Evolutionary conservation across 2,797 vertebrate genomes (phyloP).

Genomic region (Euphonia xanthogaster): DNA sequence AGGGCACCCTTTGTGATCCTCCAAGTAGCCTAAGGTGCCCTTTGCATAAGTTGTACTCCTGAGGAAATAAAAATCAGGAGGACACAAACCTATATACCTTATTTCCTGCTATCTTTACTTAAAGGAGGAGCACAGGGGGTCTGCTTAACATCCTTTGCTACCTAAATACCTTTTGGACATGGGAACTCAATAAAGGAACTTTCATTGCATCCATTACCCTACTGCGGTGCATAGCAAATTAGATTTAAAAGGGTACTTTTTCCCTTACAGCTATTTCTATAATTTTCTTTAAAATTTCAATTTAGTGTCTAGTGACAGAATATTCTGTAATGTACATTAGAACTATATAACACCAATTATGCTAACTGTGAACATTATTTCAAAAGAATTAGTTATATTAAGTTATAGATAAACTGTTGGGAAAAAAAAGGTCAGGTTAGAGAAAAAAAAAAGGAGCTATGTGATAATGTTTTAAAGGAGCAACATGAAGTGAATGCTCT

Average conservation of each 20-base stretch:
- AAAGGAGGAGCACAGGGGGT: constrained; percentile 78
- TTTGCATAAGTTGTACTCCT: constrained; percentile 80
- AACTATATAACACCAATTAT: constrained; percentile 90
- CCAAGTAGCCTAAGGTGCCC: constrained; percentile 81
- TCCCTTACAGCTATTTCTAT: constrained; percentile 88
- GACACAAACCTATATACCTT: constrained; percentile 85
- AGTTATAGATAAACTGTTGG: constrained; percentile 80
- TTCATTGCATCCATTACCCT: constrained; percentile 90
- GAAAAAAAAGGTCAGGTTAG: constrained; percentile 76
- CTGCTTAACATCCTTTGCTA: constrained; percentile 84
- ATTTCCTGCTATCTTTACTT: constrained; percentile 84
- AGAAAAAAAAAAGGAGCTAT: neutral
- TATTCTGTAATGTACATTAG: constrained; percentile 86
- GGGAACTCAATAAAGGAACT: constrained; percentile 86
- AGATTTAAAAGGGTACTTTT: constrained; percentile 94
- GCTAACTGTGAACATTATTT: constrained; percentile 85
- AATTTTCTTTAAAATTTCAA: constrained; percentile 93
- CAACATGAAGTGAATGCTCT: constrained; percentile 60
- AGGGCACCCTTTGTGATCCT: constrained; percentile 76
- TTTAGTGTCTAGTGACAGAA: constrained; percentile 90
- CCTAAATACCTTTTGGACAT: constrained; percentile 90
- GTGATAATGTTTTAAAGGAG: constrained; percentile 56
- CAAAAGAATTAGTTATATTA: constrained; percentile 88
- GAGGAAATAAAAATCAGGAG: constrained; percentile 83
- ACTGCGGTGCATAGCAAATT: constrained; percentile 97